phyloP scores from a whole-genome alignment of 1,140 invertebrate species.

The Sinella curviseta region DNA sequence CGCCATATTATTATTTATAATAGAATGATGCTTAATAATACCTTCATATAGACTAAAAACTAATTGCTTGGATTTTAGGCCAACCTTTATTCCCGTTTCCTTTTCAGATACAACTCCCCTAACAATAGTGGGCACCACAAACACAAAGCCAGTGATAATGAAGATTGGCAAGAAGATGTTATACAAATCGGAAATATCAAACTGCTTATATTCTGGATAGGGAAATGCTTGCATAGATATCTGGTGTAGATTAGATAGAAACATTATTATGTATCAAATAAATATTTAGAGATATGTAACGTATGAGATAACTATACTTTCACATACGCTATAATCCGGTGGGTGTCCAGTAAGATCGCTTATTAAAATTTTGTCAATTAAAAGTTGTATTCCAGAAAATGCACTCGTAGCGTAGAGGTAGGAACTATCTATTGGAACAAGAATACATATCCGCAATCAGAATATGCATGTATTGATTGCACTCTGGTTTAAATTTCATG shows the following conservation, averaged over 20 bases:
- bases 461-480: background rate
- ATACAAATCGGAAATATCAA: constrained; percentile 38
- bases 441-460: background rate
- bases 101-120: constrained; percentile 44
- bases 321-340: too few species aligned
- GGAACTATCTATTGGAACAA: constrained; percentile 13
- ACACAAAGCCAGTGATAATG: constrained; percentile 43
- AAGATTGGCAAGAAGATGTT: constrained; percentile 41
- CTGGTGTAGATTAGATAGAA: constrained; percentile 24
- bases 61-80: too few species aligned
- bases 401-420: constrained; percentile 28
- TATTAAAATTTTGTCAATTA: constrained; percentile 34
- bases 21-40: background rate
- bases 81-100: constrained; percentile 48
- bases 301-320: too few species aligned
- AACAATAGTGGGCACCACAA: constrained; percentile 44
- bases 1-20: background rate
- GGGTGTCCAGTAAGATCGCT: too few species aligned
- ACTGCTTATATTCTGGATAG: constrained; percentile 32
- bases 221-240: constrained; percentile 42
- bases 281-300: too few species aligned
- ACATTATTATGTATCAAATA: background rate
- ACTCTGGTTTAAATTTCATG: background rate
- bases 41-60: too few species aligned
- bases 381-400: constrained; percentile 42